Evolutionary conservation across 2,888 invertebrate species (phyloP), one percentile per base, ranked within the genome.

Genomic region (Archips xylosteana): DNA sequence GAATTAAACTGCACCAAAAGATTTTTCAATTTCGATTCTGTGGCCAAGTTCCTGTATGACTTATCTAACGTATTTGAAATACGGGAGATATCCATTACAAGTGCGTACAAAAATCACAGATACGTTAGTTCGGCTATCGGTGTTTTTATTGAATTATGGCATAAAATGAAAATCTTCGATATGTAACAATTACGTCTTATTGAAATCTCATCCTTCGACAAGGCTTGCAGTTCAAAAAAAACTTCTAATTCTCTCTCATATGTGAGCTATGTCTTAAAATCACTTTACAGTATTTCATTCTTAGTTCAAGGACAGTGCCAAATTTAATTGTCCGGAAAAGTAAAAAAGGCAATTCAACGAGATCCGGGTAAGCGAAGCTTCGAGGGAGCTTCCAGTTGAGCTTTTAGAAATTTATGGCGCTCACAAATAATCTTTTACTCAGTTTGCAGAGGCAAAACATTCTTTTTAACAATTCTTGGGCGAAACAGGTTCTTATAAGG

Each of bases 321-420:
- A 57, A 74, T 76, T 76, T 75, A 75, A 75, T 75, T 74, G 75
- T 67, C 74, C 70, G 73, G 74, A 73, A 76, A 76, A 76, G 74
- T 68, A 74, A 74, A 71, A 76, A 76, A 76, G 75, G 74, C 74
- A 76, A 76, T 76, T 76, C 68, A 71, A 76, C 68, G 45, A 64
- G 75, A 74, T 71, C 74, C 74, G 68, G 70, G 70, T 70, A 74
- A 74, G 74, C 74, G 68, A 63, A 76, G 75, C 66, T 71, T 71
- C 75, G 64, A 62, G 70, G 60, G 65, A 71, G 75, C 70, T 76
- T 72, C 72, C 60, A 72, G 71, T 76, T 76, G 75, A 75, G 76
- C 76, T 75, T 76, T 68, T 75, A 75, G 75, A 75, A 76, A 76
- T 76, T 76, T 76, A 76, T 76, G 69, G 76, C 76, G 70, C 75